Base-by-base conservation (phyloP, 2,113 vertebrate genomes). In the Rousettus leschenaultii region DNA sequence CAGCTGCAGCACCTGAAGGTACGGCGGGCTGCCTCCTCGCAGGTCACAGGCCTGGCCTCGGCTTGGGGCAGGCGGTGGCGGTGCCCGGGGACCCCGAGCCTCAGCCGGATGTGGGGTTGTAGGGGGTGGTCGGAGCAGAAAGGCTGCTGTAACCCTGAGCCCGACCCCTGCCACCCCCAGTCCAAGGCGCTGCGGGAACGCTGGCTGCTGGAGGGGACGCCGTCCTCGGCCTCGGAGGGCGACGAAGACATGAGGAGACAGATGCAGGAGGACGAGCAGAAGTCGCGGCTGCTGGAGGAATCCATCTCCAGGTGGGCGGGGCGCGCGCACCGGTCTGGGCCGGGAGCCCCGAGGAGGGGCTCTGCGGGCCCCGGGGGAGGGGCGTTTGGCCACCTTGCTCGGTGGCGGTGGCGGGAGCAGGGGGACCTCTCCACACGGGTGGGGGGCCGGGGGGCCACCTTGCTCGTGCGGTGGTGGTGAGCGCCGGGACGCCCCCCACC, bases 1-100 rank as follows among this genome's bases (percentile, higher is more conserved):
- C 99, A 99, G 91, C 98, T 99, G 86, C 99, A 99, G 97, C 99
- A 99, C 75, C 98, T 99, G 91, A 99, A 99, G 99, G 99, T 99
- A 96, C 86, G 13, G 40, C 0, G 15, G 28, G 51, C 6, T 11
- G 12, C 19, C 48, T 18, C 19, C 51, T 14, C n/a, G 14, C n/a
- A 10, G 75, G 51, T 13, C 75, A 40, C 40, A 40, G 40, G 40
- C 40, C 40, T 40, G 40, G 40, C 22, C 59, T 65, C 2, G 0
- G 63, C 43, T 1, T 14, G 7, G 16, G 57, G 26, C 66, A 2
- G 40, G 53, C 11, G 35, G 16, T 0, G 13, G 63, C 13, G 0
- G 71, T 1, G 51, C 33, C 79, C 79, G 22, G 26, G 35, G 70
- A 19, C 90, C 90, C n/a, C 8, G 13, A 40, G 26, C 22, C 59